Base-by-base conservation (phyloP, 2,113 vertebrate species). In the Pomatostomus ruficeps region DNA sequence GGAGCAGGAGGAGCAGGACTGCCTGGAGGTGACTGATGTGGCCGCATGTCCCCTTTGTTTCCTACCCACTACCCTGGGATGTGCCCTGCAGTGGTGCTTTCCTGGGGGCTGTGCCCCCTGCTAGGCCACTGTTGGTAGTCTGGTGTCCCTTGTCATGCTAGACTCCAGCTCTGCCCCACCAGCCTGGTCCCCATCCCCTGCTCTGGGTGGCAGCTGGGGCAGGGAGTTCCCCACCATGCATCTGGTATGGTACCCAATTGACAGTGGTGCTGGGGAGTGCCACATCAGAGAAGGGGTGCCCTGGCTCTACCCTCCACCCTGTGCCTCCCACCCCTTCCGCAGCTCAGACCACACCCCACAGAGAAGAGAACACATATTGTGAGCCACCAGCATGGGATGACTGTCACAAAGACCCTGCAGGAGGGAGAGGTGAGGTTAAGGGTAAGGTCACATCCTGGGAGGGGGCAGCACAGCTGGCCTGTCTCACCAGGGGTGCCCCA, bases 351-450 rank as follows among this genome's bases (percentile, higher is more conserved):
- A 19, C 95, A 98, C 46, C 97, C 95, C 22, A 62, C 98, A 96
- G 98, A 99, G 42, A 98, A 92, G 79, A 98, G 94, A 84, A 98
- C 59, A 42, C 98, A 95, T 72, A 91, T 99, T 81, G 82, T 98
- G 92, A 98, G 93, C 89, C 91, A 92, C 35, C 96, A 97, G 1
- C 97, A 96, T 5, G 96, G 96, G 75, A 95, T 99, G 96, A 77
- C 97, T 73, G 91, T 99, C 78, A 96, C 94, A 10, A 98, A 95
- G 91, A 97, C 95, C 14, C 80, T 98, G 49, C 97, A 84, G 62
- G 97, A 98, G 57, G 98, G 98, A 89, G 95, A 99, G 98, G 99
- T 99, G 84, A 98, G 97, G 16, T 6, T 38, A 14, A 28, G 35
- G 10, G 7, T 10, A 31, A 11, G 25, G 22, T n/a, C 33, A 63